Conservation (phyloP, 2,797 vertebrate species). For the Spinibarbus caldwelli region DNA sequence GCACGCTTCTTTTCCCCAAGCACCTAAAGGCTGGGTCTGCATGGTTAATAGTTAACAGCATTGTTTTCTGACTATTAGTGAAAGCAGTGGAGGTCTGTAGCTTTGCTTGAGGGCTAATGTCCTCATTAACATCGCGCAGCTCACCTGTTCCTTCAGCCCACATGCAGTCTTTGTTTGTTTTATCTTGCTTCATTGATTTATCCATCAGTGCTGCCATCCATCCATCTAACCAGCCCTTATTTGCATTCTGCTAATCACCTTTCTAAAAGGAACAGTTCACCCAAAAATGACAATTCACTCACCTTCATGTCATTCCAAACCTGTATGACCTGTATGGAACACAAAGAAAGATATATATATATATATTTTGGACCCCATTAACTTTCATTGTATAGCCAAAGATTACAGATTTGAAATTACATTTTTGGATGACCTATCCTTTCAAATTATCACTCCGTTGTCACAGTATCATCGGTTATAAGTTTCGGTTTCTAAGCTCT, state of each 20-base stretch:
- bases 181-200: conserved; percentile 53
- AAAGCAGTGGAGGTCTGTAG: conserved; percentile 20
- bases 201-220: conserved; percentile 48
- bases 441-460: conserved; percentile 4
- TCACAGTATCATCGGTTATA: conserved; percentile 19
- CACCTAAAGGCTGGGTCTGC: not conserved
- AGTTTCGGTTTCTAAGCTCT: not conserved
- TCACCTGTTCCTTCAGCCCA: conserved; percentile 33
- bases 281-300: not conserved
- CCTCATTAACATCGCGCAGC: conserved; percentile 49
- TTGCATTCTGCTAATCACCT: conserved; percentile 33
- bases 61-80: conserved; percentile 12
- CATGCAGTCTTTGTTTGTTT: conserved; percentile 26
- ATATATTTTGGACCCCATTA: not conserved
- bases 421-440: not conserved
- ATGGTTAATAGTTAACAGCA: conserved; percentile 42
- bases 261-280: not conserved
- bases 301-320: not conserved
- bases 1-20: conserved; percentile 11
- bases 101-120: conserved; percentile 32
- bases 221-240: conserved; percentile 45
- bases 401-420: not conserved
- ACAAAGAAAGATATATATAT: not conserved
- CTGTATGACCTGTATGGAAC: not conserved
- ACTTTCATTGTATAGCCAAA: not conserved